Base-by-base conservation (phyloP, 2,797 vertebrate species). In the Fistularia commersonii region DNA sequence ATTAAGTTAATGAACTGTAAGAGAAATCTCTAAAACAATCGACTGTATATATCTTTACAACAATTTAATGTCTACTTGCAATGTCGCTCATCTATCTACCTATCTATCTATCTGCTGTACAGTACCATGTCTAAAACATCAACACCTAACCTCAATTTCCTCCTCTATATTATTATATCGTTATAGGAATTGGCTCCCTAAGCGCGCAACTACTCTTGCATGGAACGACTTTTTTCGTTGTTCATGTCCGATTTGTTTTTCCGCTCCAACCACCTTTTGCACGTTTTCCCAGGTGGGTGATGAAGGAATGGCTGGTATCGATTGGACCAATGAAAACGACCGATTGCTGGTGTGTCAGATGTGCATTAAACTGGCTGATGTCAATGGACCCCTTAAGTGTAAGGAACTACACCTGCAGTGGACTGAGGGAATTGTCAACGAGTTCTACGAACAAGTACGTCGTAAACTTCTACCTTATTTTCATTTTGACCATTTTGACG, bases 341-440 rank as follows among this genome's bases (percentile, higher is more conserved):
- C 92, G 96, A 47, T 74, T 99, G 42, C 81, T 99, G 70, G 95
- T 99, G 49, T 98, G 96, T 57, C 96, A 99, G 77, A 99, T 99
- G 95, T 98, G 96, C 77, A 98, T 99, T 78, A 99, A 99, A 57
- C 81, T 99, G 61, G 97, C 97, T 1, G 97, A 99, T 56, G 95
- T 99, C 73, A 99, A 98, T 0, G 97, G 97, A 1, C 97, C 97
- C 0, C 90, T 96, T 41, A 99, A 99, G 60, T 88, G 90, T 85
- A 96, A 96, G 73, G 94, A 97, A 7, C 88, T 99, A 34, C 97
- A 99, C 67, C 90, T 99, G 62, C 93, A 93, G 76, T 99, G 97
- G 97, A 99, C 97, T 0, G 93, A 98, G 61, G 96, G 97, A 69
- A 99, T 99, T 1, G 95, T 98, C 66, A 98, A 96, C 42, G 97